Base-by-base conservation (phyloP, 2,888 invertebrate genomes). In the Caenorhabditis sp. region DNA sequence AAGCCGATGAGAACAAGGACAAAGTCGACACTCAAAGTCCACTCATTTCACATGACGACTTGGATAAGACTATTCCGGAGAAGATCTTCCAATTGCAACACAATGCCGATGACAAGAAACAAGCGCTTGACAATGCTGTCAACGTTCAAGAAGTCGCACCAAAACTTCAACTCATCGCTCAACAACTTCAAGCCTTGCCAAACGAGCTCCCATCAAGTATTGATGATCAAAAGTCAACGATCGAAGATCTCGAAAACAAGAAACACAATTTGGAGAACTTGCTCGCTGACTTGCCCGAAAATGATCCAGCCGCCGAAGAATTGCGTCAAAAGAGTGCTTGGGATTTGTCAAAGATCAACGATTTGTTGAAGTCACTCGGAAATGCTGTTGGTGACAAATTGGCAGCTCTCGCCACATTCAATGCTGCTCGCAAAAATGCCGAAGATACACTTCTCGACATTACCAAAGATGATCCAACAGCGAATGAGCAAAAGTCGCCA, bases 391-490 rank as follows among this genome's bases (percentile, higher is more conserved):
- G 77, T 19, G 77, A 79, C 66, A 77, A 77, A 53, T 60, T 77
- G 23, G 77, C 77, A 37, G 77, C 79, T 58, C 73, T 77, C 50
- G 79, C 77, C 23, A 69, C 77, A 14, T 77, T 77, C 70, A 75
- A 69, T 19, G 72, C 76, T n/a, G 67, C 73, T 59, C 71, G 77
- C 50, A 77, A 75, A 61, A 71, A 76, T 31, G 72, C 74, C 27
- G 79, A 78, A 63, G 72, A 71, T 19, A 43, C 57, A 14, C 58
- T 64, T 19, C 58, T 64, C 50, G 64, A 57, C 27, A 58, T 64
- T 26, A 58, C 64, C 8, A 51, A 36, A 23, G 53, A 53, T 21
- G 49, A 50, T 8, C 24, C 36, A 27, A n/a, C 27, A 24, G 31
- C 17, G 14, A 37, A 68, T 5, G 1, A 0, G 10, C 19, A 58